A percentile compares a stretch with the other conserved stretches of the same genome.
Evolutionary conservation across 2,797 vertebrate species (phyloP).

Genomic region (Bucorvus abyssinicus): DNA sequence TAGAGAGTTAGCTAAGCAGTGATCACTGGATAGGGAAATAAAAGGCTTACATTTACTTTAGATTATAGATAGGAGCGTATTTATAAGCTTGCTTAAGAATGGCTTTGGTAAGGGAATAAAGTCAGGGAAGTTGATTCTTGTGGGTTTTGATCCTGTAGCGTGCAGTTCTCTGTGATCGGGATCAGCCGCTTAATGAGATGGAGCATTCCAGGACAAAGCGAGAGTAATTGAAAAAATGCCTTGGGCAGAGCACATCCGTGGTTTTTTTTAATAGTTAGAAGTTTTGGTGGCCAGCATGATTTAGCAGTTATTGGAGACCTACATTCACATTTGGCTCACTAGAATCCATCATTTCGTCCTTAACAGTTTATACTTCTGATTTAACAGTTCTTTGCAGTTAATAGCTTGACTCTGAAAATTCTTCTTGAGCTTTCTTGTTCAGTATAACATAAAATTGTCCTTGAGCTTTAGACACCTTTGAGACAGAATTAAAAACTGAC

Average conservation of each 20-base stretch:
- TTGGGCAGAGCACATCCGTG: not conserved
- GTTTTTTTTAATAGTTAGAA: not conserved
- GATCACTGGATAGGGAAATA: not conserved
- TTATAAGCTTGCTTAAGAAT: not conserved
- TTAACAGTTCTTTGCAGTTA: not conserved
- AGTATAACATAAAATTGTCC: not conserved
- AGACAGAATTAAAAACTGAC: not conserved
- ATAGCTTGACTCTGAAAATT: not conserved
- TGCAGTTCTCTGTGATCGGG: not conserved
- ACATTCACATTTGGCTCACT: not conserved
- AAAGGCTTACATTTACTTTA: slow-evolving; percentile 14
- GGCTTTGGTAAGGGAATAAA: not conserved
- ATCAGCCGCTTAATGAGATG: not conserved
- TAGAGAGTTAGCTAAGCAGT: not conserved
- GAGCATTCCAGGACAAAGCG: not conserved
- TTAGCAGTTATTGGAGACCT: not conserved
- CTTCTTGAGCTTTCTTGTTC: not conserved
- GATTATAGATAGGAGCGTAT: not conserved
- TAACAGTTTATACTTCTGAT: not conserved
- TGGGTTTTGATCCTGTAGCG: not conserved
- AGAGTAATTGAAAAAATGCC: slow-evolving; percentile 21
- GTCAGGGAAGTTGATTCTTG: not conserved
- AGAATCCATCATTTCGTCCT: not conserved
- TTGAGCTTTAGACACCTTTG: not conserved
- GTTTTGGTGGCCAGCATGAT: not conserved